Evolutionary conservation across 2,113 vertebrate species (phyloP).

Genomic region (Dasypus novemcinctus): DNA sequence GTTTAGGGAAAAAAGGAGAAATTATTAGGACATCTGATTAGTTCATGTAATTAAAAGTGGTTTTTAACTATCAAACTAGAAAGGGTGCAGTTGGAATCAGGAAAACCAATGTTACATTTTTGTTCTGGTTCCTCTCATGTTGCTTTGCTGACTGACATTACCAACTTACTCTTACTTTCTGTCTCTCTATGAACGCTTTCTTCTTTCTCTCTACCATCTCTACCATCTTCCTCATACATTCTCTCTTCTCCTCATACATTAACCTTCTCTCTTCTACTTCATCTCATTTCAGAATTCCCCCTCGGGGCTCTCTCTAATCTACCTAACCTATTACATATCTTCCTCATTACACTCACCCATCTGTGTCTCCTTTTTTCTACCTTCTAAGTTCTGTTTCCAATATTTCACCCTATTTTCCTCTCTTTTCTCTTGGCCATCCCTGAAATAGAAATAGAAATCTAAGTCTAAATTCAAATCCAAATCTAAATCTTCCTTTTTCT

Average conservation of each 20-base stretch:
- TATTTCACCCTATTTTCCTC: background rate
- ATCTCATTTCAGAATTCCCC: background rate
- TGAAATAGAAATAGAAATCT: background rate
- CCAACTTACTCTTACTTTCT: background rate
- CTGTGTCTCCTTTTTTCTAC: background rate
- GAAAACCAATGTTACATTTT: too few species aligned
- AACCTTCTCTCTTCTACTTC: background rate
- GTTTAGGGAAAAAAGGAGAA: background rate
- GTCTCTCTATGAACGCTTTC: too few species aligned
- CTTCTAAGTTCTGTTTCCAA: background rate
- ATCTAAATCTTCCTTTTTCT: too few species aligned
- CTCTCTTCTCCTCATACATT: too few species aligned
- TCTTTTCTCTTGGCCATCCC: background rate
- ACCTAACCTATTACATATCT: background rate
- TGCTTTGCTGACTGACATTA: too few species aligned
- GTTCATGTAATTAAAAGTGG: background rate
- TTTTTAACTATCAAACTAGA: background rate
- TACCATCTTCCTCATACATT: background rate
- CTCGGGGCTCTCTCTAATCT: too few species aligned
- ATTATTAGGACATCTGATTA: background rate
- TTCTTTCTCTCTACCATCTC: background rate
- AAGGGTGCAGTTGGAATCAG: background rate
- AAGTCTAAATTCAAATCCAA: fast-evolving
- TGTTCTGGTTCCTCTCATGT: too few species aligned
- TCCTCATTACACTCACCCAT: background rate